Conservation (phyloP, 2,888 invertebrate genomes). For the Margaritifera margaritifera region DNA sequence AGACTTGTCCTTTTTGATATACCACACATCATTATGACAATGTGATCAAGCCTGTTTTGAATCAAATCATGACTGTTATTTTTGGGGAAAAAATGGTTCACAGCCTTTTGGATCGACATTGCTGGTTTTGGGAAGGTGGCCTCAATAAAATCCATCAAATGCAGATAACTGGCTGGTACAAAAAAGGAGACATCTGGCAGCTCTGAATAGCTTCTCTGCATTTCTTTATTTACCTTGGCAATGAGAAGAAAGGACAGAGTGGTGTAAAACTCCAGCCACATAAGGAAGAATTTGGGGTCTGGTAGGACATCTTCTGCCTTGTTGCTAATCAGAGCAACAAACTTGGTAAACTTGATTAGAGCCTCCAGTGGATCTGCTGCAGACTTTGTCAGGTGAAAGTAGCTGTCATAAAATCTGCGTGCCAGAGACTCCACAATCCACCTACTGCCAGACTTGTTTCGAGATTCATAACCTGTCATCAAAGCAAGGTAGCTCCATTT, state of each 20-base stretch:
- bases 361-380: conserved; percentile 33
- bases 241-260: conserved; percentile 26
- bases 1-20: conserved; percentile 10
- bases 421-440: conserved; percentile 14
- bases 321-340: conserved; percentile 22
- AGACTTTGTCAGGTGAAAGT: conserved; percentile 11
- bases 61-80: neutral
- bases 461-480: conserved; percentile 6
- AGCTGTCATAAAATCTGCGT: conserved; percentile 23
- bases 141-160: conserved; percentile 23
- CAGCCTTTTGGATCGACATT: neutral
- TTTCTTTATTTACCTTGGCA: conserved; percentile 12
- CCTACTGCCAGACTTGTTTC: neutral
- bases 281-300: conserved; percentile 22
- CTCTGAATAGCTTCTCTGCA: neutral
- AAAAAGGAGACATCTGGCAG: conserved; percentile 8
- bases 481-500: conserved; percentile 8
- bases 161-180: conserved; percentile 26
- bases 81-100: too few relatives aligned
- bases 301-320: conserved; percentile 24
- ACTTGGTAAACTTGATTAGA: conserved; percentile 39
- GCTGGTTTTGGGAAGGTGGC: conserved; percentile 8
- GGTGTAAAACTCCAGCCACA: conserved; percentile 43
- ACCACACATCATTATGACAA: conserved; percentile 11
- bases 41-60: conserved; percentile 6